phyloP scores from a whole-genome alignment of 2,797 vertebrate genomes.

The Silurus aristotelis region DNA sequence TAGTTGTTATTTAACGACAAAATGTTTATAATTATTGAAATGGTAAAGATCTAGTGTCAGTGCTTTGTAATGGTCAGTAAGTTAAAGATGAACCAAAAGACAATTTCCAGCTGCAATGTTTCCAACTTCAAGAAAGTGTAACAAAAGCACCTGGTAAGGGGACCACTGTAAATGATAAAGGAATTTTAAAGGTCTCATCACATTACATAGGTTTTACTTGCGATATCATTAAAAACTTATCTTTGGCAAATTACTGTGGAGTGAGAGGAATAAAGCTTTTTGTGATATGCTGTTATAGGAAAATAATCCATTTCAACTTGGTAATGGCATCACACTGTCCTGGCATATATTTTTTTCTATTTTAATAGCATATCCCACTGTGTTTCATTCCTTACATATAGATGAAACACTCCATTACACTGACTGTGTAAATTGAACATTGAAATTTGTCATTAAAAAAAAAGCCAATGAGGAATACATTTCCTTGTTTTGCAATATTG shows the following conservation, averaged over 20 bases:
- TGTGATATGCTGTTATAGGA: background rate
- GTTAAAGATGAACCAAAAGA: background rate
- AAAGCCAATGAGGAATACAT: background rate
- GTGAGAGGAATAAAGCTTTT: background rate
- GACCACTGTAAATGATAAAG: background rate
- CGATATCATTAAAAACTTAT: background rate
- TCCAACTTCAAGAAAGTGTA: background rate
- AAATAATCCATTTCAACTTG: background rate
- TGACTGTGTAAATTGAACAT: background rate
- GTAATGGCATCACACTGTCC: background rate
- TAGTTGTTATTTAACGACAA: background rate
- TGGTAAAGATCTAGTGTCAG: background rate
- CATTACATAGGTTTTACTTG: background rate
- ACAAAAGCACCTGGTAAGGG: background rate
- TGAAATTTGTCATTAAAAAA: slow-evolving; percentile 11
- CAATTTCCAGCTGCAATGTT: background rate
- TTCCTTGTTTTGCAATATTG: slow-evolving; percentile 5
- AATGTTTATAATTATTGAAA: background rate
- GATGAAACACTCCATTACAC: background rate
- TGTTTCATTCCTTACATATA: background rate
- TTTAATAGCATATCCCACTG: background rate
- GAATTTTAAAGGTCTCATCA: background rate
- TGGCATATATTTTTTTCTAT: slow-evolving; percentile 7
- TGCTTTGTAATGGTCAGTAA: too few species aligned
- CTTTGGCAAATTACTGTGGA: background rate